Evolutionary conservation across 92 coral and sea anemone species (phyloP).

Genomic region (Porites rus): DNA sequence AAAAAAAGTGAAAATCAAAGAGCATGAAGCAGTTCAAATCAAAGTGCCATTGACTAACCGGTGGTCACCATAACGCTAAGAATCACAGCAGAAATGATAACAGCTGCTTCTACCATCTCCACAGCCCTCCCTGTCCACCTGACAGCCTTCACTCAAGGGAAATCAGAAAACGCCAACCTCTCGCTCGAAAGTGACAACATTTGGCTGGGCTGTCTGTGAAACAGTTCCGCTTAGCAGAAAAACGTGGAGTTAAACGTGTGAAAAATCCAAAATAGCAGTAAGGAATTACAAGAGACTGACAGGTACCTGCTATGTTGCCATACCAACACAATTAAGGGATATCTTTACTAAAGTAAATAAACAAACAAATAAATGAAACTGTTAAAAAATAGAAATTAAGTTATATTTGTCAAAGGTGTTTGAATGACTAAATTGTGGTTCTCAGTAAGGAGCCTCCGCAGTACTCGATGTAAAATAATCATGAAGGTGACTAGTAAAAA

Average conservation of each 20-base stretch:
- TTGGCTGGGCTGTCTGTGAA: no score
- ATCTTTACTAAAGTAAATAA: neutral
- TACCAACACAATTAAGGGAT: neutral
- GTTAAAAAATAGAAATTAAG: no score
- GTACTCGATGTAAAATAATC: no score
- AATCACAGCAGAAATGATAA: neutral
- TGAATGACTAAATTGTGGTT: neutral
- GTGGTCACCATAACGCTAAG: neutral
- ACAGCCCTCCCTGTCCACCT: no score
- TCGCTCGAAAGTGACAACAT: no score
- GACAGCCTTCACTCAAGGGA: no score
- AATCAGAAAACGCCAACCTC: no score
- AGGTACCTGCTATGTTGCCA: conserved; percentile 12
- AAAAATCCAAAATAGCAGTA: neutral
- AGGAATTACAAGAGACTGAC: neutral
- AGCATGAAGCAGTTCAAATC: neutral
- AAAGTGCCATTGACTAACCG: conserved; percentile 4
- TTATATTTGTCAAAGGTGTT: no score
- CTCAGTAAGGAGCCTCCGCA: neutral
- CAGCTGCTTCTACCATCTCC: neutral
- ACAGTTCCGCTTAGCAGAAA: neutral
- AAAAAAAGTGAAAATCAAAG: neutral
- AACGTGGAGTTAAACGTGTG: neutral
- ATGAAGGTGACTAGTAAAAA: no score
- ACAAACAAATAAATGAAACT: no score